Evolutionary conservation across 2,888 invertebrate species (phyloP).

Genomic region (Urechis unicinctus): DNA sequence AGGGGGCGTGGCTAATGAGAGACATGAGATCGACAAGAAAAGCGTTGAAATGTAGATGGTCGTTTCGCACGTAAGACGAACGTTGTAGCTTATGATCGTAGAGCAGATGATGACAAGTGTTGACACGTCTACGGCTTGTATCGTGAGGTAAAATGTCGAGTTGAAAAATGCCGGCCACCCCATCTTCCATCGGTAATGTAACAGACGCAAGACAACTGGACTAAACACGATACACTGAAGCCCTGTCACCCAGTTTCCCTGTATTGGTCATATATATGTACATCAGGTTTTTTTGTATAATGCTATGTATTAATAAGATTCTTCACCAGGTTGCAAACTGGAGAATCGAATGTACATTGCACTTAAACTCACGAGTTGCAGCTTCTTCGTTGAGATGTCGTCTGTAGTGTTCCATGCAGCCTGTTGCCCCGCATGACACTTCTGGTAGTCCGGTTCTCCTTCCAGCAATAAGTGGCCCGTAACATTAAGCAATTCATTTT

Average conservation of each 20-base stretch:
- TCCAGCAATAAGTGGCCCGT: too few species aligned
- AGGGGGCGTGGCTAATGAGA: neutral
- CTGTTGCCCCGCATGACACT: too few species aligned
- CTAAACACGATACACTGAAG: conserved; percentile 3
- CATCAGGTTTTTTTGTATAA: too few species aligned
- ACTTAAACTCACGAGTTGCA: too few species aligned
- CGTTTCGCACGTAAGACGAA: neutral
- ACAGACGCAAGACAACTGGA: conserved; percentile 7
- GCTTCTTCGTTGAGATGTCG: too few species aligned
- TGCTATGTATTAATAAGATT: too few species aligned
- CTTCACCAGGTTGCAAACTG: too few species aligned
- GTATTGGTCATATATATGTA: neutral
- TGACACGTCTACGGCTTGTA: conserved; percentile 7
- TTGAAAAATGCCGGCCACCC: conserved; percentile 5
- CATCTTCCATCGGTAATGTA: too few species aligned
- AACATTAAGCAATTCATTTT: too few species aligned
- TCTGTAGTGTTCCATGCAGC: too few species aligned
- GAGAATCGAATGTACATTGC: too few species aligned
- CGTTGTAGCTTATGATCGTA: neutral
- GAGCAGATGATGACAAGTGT: neutral
- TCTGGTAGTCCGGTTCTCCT: too few species aligned
- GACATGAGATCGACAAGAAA: neutral
- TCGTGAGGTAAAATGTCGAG: conserved; percentile 6
- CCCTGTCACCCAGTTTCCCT: conserved; percentile 5
- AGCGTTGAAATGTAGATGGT: neutral